Percentiles rank a stretch among this genome's conserved stretches.
phyloP scores from a whole-genome alignment of 2,113 vertebrate species.

The Scolopax mira region DNA sequence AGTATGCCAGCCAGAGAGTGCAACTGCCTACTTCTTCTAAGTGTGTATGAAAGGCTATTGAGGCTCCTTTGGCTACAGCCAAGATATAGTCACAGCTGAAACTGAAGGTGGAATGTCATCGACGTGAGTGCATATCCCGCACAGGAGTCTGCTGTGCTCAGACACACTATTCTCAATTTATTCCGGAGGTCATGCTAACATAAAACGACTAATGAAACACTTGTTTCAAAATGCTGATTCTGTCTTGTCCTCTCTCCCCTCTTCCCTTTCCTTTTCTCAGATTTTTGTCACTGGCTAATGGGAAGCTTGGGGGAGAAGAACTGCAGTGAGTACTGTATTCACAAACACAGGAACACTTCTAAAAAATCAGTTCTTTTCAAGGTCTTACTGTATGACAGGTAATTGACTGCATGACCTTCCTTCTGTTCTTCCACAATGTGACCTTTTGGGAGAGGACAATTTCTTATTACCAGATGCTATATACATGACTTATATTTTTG shows the following conservation, averaged over 20 bases:
- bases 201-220: neutral
- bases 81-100: slow-evolving; percentile 27
- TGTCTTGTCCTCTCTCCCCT: neutral
- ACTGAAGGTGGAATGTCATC: neutral
- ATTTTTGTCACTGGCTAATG: neutral
- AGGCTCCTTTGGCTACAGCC: slow-evolving; percentile 41
- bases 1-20: slow-evolving; percentile 67
- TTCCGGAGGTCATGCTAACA: neutral
- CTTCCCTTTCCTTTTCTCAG: neutral
- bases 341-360: neutral
- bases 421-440: neutral
- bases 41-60: slow-evolving; percentile 64
- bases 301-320: neutral
- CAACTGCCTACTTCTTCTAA: slow-evolving; percentile 61
- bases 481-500: neutral
- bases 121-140: neutral
- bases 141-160: neutral
- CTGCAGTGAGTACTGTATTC: neutral
- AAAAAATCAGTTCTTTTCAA: neutral
- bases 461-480: neutral
- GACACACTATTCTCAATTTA: neutral
- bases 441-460: neutral
- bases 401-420: no score
- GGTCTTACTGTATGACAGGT: neutral
- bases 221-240: neutral